Conservation (phyloP, 2,888 invertebrate genomes). For the Rhopalosiphum nymphaeae region DNA sequence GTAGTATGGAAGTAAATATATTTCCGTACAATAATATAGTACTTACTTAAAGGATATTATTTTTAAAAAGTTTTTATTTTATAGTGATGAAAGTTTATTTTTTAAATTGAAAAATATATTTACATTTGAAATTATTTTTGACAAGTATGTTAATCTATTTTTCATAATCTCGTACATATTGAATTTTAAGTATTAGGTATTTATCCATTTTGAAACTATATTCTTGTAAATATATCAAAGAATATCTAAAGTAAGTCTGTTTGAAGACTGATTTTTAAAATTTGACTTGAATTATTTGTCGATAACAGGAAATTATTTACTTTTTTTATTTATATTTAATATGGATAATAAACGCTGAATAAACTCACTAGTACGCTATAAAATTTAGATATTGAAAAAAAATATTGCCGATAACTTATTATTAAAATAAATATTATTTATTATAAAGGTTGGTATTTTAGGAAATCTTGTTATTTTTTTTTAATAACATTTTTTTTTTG, state of each 20-base stretch:
- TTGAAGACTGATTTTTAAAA: not conserved
- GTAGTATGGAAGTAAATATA: not conserved
- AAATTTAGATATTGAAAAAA: not conserved
- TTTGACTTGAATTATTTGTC: not conserved
- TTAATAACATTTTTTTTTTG: not conserved
- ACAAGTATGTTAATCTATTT: not conserved
- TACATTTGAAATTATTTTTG: not conserved
- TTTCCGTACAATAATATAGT: not conserved
- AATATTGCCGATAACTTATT: not conserved
- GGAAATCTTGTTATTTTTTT: not conserved
- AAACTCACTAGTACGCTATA: not conserved
- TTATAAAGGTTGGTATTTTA: not conserved
- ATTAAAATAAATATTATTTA: not conserved
- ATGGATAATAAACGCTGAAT: not conserved
- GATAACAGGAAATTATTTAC: not conserved
- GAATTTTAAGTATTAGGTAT: not conserved
- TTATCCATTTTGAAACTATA: not conserved
- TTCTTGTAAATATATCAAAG: not conserved
- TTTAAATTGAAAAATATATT: not conserved
- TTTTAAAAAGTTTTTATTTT: not conserved
- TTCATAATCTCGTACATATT: not conserved
- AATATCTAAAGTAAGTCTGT: not conserved
- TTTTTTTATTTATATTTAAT: not conserved
- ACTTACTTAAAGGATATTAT: not conserved
- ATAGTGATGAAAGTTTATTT: not conserved